phyloP scores from a whole-genome alignment of 2,797 vertebrate species.

The Acrossocheilus wenchowensis region DNA sequence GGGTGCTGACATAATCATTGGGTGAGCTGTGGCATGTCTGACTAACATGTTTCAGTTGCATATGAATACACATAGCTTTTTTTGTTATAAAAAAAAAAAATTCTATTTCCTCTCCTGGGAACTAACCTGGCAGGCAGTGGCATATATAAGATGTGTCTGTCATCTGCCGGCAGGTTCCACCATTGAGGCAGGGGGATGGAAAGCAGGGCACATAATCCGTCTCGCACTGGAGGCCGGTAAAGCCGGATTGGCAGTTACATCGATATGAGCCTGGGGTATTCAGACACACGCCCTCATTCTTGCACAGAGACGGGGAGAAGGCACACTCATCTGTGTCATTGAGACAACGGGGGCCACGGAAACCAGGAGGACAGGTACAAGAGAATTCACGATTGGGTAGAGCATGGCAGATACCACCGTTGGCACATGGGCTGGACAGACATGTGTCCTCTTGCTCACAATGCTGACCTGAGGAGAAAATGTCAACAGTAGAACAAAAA shows the following conservation, averaged over 20 bases:
- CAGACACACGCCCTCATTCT: slow-evolving; percentile 82
- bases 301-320: slow-evolving; percentile 76
- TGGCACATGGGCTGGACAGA: slow-evolving; percentile 86
- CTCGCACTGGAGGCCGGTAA: slow-evolving; percentile 87
- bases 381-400: slow-evolving; percentile 80
- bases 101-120: background rate
- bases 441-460: slow-evolving; percentile 90
- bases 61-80: slow-evolving; percentile 1
- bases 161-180: slow-evolving; percentile 89
- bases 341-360: slow-evolving; percentile 84
- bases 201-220: slow-evolving; percentile 85
- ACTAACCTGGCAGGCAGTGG: slow-evolving; percentile 90
- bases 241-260: slow-evolving; percentile 83
- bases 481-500: background rate
- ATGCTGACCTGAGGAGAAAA: slow-evolving; percentile 73
- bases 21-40: background rate
- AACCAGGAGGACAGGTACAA: slow-evolving; percentile 84
- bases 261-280: slow-evolving; percentile 85
- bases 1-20: background rate
- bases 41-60: slow-evolving; percentile 21
- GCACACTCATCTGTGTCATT: slow-evolving; percentile 90
- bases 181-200: slow-evolving; percentile 89
- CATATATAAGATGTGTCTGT: slow-evolving; percentile 87
- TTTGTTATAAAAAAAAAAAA: background rate
- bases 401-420: slow-evolving; percentile 83